Conservation (phyloP, 2,888 invertebrate genomes). For the Lithophane semibrunnea region DNA sequence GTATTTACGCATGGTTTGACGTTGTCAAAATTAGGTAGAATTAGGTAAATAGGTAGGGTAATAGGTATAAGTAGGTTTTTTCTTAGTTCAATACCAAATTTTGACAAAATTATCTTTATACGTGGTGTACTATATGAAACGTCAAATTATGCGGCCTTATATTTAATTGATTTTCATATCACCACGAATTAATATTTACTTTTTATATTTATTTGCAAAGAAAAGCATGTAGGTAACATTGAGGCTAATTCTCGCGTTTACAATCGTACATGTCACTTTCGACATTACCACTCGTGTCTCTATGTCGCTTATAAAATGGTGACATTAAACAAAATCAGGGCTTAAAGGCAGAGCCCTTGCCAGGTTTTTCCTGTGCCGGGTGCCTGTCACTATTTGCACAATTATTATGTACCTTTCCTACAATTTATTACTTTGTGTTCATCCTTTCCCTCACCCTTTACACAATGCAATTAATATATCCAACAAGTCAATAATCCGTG, state of each 20-base stretch:
- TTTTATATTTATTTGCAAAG: neutral
- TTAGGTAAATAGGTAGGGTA: too few relatives aligned
- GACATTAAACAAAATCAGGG: neutral
- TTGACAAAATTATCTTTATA: too few relatives aligned
- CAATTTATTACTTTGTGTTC: constrained; percentile 8
- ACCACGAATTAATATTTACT: neutral
- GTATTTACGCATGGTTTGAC: neutral
- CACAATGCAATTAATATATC: constrained; percentile 19
- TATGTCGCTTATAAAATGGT: too few relatives aligned
- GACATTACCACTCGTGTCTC: too few relatives aligned
- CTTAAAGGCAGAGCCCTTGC: neutral
- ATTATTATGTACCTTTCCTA: neutral
- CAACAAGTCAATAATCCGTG: constrained; percentile 2
- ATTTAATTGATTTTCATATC: too few relatives aligned
- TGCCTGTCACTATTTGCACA: neutral
- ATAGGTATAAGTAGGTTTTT: too few relatives aligned
- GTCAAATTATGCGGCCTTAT: too few relatives aligned
- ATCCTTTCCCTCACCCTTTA: constrained; percentile 19
- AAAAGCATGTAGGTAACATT: neutral
- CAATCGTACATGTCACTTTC: too few relatives aligned
- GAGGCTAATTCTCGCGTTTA: too few relatives aligned
- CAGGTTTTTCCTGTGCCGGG: neutral
- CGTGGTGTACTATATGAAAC: too few relatives aligned
- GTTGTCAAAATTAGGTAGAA: neutral
- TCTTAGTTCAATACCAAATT: too few relatives aligned